Evolutionary conservation across 2,113 vertebrate genomes (phyloP), one percentile per base, ranked within the genome.

Genomic region (Peromyscus californicus): DNA sequence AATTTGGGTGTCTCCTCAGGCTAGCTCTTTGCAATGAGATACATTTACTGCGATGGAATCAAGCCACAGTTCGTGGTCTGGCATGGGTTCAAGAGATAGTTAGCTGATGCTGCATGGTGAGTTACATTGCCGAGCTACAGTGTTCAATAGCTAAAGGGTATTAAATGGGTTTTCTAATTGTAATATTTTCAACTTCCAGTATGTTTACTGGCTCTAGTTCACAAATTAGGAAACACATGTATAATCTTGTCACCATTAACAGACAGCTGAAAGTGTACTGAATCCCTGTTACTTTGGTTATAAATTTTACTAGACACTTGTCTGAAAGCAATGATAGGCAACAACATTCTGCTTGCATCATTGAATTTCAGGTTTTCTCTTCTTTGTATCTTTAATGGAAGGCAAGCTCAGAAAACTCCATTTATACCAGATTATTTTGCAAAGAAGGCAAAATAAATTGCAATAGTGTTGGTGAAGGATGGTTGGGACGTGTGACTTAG

Each of bases 301-400:
- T 51, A 94, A 80, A 85, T 89, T 88, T 92, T 90, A 76, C 8
- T 36, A 84, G 15, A 48, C 48, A 90, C 33, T 45, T 31, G 12
- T 90, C 8, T 93, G 39, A 93, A 93, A 90, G 42, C 11, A 91
- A 12, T 24, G 70, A 89, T 33, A 74, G 86, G 51, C 19, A 95
- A 93, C 61, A 92, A 3, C 9, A 91, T 85, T 9, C 21, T 84
- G 33, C 78, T 79, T 93, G 59, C 75, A 39, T 84, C 93, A 92
- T 67, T 3, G 57, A 42, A 96, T 80, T 89, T 87, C 22, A 93
- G 74, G 26, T 0, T 70, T 16, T 65, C 74, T 79, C 76, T 92
- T 67, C 69, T 26, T 93, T 67, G 75, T 42, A 92, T 78, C 7
- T 12, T 59, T 83, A 59, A 83, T 61, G 36, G 72, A 91, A 91